phyloP scores from a whole-genome alignment of 2,888 invertebrate species.

The Volucella zonaria region DNA sequence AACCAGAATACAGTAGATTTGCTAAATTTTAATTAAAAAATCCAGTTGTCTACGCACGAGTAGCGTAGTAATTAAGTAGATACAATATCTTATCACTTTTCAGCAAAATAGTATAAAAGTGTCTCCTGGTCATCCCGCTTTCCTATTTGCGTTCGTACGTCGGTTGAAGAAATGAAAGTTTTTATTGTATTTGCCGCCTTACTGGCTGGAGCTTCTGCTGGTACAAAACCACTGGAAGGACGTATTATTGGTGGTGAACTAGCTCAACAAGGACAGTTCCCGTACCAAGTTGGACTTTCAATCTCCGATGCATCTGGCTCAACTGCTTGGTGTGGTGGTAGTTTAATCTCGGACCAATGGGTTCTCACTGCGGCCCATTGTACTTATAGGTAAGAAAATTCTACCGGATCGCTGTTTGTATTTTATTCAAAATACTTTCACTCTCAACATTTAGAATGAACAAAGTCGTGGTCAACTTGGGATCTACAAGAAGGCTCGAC shows the following conservation, averaged over 20 bases:
- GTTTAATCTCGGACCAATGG: conserved; percentile 77
- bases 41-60: too few species aligned
- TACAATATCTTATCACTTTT: too few species aligned
- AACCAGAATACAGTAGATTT: too few species aligned
- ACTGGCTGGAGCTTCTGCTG: conserved; percentile 1
- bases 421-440: too few species aligned
- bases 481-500: conserved; percentile 74
- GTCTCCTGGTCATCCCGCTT: too few species aligned
- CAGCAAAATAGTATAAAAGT: too few species aligned
- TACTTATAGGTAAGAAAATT: conserved; percentile 75
- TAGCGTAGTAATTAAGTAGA: too few species aligned
- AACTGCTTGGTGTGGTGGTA: conserved; percentile 78
- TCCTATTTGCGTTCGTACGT: too few species aligned
- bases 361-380: conserved; percentile 80
- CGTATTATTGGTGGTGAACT: conserved; percentile 52
- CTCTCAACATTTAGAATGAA: background rate
- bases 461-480: conserved; percentile 75
- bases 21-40: too few species aligned
- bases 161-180: background rate
- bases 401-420: background rate
- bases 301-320: conserved; percentile 66
- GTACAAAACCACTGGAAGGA: background rate
- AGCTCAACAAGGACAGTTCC: conserved; percentile 46
- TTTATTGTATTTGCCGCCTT: background rate
- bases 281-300: conserved; percentile 77